Evolutionary conservation across 2,113 vertebrate genomes (phyloP).

Genomic region (Morone saxatilis): DNA sequence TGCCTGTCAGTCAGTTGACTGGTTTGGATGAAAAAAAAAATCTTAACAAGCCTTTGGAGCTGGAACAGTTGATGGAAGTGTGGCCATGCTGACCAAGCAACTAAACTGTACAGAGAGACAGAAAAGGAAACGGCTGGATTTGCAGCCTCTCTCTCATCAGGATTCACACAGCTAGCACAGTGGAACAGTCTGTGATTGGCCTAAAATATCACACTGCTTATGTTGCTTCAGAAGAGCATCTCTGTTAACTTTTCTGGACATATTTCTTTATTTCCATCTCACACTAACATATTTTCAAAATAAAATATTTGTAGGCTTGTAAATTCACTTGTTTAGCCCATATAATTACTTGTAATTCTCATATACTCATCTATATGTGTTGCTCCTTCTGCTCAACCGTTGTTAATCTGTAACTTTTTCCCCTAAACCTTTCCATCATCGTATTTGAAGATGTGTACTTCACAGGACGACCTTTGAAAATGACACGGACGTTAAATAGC

Average conservation of each 20-base stretch:
- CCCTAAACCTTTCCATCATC: too few relatives aligned
- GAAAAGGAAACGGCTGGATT: conserved; percentile 18
- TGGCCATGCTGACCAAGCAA: conserved; percentile 12
- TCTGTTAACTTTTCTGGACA: not conserved
- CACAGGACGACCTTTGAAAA: too few relatives aligned
- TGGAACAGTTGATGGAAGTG: conserved; percentile 14
- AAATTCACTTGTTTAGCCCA: not conserved
- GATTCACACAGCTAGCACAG: not conserved
- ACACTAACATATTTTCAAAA: not conserved
- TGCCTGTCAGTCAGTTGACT: not conserved
- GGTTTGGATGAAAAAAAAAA: not conserved
- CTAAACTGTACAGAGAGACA: conserved; percentile 1
- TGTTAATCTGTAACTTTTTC: too few relatives aligned
- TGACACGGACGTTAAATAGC: too few relatives aligned
- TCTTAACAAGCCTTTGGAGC: not conserved
- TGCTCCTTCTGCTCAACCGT: too few relatives aligned
- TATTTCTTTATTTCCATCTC: not conserved
- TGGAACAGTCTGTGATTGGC: not conserved
- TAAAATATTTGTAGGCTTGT: not conserved
- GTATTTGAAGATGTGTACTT: too few relatives aligned
- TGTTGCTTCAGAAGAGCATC: not conserved
- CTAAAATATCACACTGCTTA: not conserved
- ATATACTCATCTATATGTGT: too few relatives aligned
- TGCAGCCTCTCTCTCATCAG: not conserved
- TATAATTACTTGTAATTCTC: too few relatives aligned